phyloP scores from a whole-genome alignment of 2,888 invertebrate genomes.

The Spicauda simplicius region DNA sequence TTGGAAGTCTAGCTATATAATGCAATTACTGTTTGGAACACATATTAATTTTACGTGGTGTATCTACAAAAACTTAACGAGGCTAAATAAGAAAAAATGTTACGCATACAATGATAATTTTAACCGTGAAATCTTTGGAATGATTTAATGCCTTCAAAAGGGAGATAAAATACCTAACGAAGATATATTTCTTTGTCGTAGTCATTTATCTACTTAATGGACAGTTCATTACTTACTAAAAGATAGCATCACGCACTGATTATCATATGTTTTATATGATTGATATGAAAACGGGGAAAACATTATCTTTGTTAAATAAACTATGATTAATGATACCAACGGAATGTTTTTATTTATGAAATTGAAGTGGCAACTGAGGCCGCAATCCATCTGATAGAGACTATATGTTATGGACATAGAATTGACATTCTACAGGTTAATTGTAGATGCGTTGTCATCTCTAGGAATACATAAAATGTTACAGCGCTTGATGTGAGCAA shows the following conservation, averaged over 20 bases:
- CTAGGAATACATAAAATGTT: no score
- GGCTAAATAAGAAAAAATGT: no score
- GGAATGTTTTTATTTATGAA: not conserved
- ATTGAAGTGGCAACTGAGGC: no score
- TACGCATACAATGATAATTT: not conserved
- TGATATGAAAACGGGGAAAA: not conserved
- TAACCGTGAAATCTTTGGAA: not conserved
- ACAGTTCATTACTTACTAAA: not conserved
- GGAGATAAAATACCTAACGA: constrained; percentile 4
- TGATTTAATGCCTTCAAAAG: not conserved
- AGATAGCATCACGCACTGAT: constrained; percentile 17
- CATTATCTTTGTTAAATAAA: not conserved
- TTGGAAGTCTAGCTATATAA: no score
- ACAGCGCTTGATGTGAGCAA: no score
- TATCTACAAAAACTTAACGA: no score
- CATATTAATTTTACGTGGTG: no score
- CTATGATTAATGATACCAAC: not conserved
- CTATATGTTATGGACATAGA: no score
- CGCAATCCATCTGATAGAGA: no score
- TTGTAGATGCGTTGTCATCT: no score
- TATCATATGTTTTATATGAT: not conserved
- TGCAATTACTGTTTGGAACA: no score
- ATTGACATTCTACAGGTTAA: no score
- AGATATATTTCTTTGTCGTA: constrained; percentile 6
- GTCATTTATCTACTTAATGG: constrained; percentile 15